A percentile compares a stretch with the other conserved stretches of the same genome.
Evolutionary conservation across 2,797 vertebrate species (phyloP).

Genomic region (Bucorvus abyssinicus): DNA sequence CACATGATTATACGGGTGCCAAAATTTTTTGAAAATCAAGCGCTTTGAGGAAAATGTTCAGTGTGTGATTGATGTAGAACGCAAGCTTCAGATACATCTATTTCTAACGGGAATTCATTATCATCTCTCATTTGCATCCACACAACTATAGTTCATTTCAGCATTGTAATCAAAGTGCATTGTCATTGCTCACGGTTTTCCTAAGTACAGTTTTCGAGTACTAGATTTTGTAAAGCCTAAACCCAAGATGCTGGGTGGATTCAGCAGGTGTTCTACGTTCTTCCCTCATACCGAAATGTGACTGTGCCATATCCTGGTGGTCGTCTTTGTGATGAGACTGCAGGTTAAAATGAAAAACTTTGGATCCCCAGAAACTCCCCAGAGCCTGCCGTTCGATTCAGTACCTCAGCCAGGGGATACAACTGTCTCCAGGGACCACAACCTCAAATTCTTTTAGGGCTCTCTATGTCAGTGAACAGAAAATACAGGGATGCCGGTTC

Average conservation of each 20-base stretch:
- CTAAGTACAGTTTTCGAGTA: not conserved
- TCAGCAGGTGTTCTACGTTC: not conserved
- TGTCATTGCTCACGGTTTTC: not conserved
- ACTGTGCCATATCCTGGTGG: not conserved
- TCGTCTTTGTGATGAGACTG: no score
- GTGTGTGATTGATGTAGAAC: not conserved
- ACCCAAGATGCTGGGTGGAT: not conserved
- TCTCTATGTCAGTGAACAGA: not conserved
- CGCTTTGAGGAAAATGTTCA: not conserved
- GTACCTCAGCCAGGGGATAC: not conserved
- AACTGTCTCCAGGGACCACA: not conserved
- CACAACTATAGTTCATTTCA: not conserved
- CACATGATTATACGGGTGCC: not conserved
- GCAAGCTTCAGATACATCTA: not conserved
- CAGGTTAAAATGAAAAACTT: not conserved
- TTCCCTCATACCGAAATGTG: fast-evolving
- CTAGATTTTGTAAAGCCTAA: not conserved
- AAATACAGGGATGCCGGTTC: not conserved
- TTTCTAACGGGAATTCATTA: conserved; percentile 10
- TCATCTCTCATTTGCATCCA: not conserved
- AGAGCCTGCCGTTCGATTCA: fast-evolving
- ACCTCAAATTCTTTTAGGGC: not conserved
- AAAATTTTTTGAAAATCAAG: not conserved
- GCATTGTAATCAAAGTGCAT: not conserved
- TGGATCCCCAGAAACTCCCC: not conserved